Evolutionary conservation across 2,888 invertebrate genomes (phyloP).

Genomic region (Habroteleia sp.): DNA sequence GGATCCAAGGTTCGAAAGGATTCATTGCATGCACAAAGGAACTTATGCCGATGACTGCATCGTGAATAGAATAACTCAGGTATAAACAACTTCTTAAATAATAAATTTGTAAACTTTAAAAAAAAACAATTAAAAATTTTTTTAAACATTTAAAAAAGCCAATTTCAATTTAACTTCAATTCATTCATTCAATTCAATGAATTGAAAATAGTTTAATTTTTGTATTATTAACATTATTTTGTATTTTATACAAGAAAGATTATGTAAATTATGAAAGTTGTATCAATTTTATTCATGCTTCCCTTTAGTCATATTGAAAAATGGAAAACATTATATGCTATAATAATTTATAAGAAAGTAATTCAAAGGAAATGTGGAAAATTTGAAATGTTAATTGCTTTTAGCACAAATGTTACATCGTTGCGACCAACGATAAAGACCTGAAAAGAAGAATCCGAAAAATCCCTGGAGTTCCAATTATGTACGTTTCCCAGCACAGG

Average conservation of each 20-base stretch:
- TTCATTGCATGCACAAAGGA: conserved; percentile 97
- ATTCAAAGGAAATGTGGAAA: too few relatives aligned
- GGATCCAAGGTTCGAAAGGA: conserved; percentile 95
- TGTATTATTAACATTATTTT: too few relatives aligned
- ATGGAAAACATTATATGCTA: too few relatives aligned
- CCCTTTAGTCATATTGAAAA: too few relatives aligned
- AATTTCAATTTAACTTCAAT: too few relatives aligned
- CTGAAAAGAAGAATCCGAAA: conserved; percentile 96
- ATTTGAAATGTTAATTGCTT: conserved; percentile 57
- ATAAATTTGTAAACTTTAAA: background rate
- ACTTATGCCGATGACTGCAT: conserved; percentile 99
- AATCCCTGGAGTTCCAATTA: conserved; percentile 99
- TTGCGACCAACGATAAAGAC: conserved; percentile 99
- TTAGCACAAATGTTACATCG: conserved; percentile 99
- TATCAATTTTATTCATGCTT: too few relatives aligned
- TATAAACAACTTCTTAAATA: conserved; percentile 71
- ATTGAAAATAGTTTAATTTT: too few relatives aligned
- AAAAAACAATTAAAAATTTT: background rate
- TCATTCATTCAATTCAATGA: too few relatives aligned
- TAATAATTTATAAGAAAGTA: too few relatives aligned
- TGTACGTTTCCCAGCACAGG: conserved; percentile 96
- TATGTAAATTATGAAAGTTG: too few relatives aligned
- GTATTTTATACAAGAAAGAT: too few relatives aligned
- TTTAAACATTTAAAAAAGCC: background rate
- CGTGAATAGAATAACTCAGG: conserved; percentile 95